Evolutionary conservation across 2,113 vertebrate genomes (phyloP).

Genomic region (Osmerus eperlanus): DNA sequence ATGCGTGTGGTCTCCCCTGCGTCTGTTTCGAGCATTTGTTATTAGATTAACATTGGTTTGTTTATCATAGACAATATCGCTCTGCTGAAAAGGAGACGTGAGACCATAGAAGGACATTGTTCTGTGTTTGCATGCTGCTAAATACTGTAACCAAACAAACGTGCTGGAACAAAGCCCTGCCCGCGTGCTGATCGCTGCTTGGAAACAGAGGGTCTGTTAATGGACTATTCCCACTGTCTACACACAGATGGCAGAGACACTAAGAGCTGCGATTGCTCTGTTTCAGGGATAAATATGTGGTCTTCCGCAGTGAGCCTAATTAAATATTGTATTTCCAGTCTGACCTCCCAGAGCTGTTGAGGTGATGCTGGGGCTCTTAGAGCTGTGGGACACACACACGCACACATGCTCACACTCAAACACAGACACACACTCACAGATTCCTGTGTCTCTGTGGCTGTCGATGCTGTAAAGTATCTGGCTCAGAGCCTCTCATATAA

Average conservation of each 20-base stretch:
- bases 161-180: not conserved
- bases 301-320: constrained; percentile 27
- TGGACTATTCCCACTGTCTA: not conserved
- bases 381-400: too few relatives aligned
- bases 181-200: constrained; percentile 14
- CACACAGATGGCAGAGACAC: not conserved
- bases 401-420: too few relatives aligned
- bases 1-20: too few relatives aligned
- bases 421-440: too few relatives aligned
- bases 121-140: not conserved
- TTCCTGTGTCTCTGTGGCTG: not conserved
- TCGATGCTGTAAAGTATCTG: constrained; percentile 1
- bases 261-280: constrained; percentile 15
- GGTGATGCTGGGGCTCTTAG: not conserved
- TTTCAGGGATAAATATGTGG: constrained; percentile 25
- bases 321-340: constrained; percentile 17
- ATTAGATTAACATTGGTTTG: not conserved
- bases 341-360: not conserved
- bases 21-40: too few relatives aligned
- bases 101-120: constrained; percentile 1
- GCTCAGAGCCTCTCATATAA: not conserved
- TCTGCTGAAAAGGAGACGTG: not conserved
- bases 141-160: constrained; percentile 3
- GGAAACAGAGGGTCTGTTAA: not conserved
- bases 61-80: not conserved